Evolutionary conservation across 2,113 vertebrate genomes (phyloP).

Genomic region (Toxostoma redivivum): DNA sequence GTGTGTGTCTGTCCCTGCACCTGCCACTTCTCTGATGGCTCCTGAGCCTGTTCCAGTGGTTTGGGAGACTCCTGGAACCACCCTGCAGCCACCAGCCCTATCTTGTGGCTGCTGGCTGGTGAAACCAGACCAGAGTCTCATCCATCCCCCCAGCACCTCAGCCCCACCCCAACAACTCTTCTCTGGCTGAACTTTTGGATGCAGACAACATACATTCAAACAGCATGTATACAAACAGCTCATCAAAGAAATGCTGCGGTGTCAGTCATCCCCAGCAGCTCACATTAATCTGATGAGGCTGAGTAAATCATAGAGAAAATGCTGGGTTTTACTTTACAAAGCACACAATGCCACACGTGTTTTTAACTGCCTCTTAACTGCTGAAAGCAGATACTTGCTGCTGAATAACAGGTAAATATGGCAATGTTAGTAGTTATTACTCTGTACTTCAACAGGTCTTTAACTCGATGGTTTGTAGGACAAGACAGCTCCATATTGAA

Average conservation of each 20-base stretch:
- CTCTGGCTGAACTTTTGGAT: not conserved
- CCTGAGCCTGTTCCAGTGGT: not conserved
- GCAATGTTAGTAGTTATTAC: not conserved
- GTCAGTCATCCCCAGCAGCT: not conserved
- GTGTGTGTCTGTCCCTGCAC: fast-evolving
- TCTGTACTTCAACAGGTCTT: not conserved
- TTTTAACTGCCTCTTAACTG: not conserved
- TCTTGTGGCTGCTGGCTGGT: fast-evolving
- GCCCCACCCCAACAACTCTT: fast-evolving
- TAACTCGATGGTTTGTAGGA: fast-evolving
- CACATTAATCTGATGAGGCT: not conserved
- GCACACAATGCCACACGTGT: fast-evolving
- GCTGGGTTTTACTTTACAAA: not conserved
- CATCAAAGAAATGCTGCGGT: not conserved
- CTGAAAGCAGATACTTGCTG: not conserved
- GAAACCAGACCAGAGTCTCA: fast-evolving
- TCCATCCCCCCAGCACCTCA: fast-evolving
- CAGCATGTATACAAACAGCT: not conserved
- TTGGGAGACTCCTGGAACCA: not conserved
- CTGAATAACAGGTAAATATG: not conserved
- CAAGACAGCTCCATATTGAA: not conserved
- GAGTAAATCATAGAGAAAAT: not conserved
- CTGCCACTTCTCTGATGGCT: not conserved
- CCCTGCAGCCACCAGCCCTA: not conserved
- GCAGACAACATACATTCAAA: not conserved